Base-by-base conservation (phyloP, 1,140 invertebrate species). In the Acromyrmex heyeri region DNA sequence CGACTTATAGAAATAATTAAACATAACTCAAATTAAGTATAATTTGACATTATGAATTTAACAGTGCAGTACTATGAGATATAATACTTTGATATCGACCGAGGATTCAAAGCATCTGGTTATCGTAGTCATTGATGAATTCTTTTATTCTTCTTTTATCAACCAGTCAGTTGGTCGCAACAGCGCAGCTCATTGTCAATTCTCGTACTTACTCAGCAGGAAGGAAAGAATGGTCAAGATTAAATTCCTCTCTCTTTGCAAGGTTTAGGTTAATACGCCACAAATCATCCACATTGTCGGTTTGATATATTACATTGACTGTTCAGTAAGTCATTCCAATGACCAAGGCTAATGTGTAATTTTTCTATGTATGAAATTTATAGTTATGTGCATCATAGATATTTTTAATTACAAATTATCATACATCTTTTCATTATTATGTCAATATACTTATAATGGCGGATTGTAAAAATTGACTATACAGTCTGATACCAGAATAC, bases 181-280 rank as follows among this genome's bases (percentile, higher is more conserved):
- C 70, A 72, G 81, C 86, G 27, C 61, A 24, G 72, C 34, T 53
- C 53, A 90, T 86, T 82, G 86, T 87, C 81, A 82, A 90, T 50
- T 77, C 87, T 79, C 85, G 59, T 73, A 62, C 87, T 87, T 91
- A 91, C 91, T 86, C 73, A 85, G 69, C 75, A 89, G 87, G 87
- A 91, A 86, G 89, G 81, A 89, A 89, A 89, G 88, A 79, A 86
- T 90, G 87, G 87, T 86, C 70, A 88, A 91, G 91, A 92, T 91
- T 91, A 90, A 88, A 89, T 87, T 86, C 64, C 89, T 72, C 81
- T 81, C 62, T 75, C 55, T 86, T 85, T 53, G 86, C 92, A 92
- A 92, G 92, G 90, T 92, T 92, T 92, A 92, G 90, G 89, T 92
- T 92, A 91, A 75, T 76, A 59, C 87, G 65, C 79, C 76, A 21